Conservation (phyloP, 2,888 invertebrate genomes). For the Cephus pulcher region DNA sequence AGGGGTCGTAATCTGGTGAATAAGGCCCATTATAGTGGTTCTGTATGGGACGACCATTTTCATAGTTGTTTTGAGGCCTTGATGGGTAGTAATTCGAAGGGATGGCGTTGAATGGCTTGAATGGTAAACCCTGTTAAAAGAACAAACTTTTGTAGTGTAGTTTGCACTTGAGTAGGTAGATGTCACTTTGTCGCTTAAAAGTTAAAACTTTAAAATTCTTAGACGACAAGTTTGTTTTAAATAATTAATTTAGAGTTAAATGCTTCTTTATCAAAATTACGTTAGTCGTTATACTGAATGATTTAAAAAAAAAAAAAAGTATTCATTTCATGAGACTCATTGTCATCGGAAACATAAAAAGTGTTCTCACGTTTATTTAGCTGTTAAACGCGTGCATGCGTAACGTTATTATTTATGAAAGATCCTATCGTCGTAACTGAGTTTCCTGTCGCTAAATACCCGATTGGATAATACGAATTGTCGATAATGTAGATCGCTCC, state of each 20-base stretch:
- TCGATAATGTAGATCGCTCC: background rate
- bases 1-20: constrained; percentile 14
- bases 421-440: background rate
- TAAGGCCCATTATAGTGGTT: constrained; percentile 16
- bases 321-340: background rate
- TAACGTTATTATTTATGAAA: background rate
- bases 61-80: background rate
- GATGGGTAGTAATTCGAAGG: constrained; percentile 13
- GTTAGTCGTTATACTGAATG: background rate
- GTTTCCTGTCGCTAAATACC: background rate
- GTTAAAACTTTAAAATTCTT: background rate
- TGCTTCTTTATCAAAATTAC: background rate
- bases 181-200: background rate
- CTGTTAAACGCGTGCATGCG: background rate
- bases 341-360: background rate
- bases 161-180: background rate
- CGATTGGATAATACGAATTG: background rate
- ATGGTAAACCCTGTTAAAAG: constrained; percentile 12
- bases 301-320: background rate
- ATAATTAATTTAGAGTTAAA: background rate
- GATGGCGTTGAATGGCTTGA: constrained; percentile 19
- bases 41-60: constrained; percentile 1
- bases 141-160: background rate
- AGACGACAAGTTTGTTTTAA: background rate
- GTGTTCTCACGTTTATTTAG: background rate